phyloP scores from a whole-genome alignment of 2,113 vertebrate species.

The Oryzias woworae region DNA sequence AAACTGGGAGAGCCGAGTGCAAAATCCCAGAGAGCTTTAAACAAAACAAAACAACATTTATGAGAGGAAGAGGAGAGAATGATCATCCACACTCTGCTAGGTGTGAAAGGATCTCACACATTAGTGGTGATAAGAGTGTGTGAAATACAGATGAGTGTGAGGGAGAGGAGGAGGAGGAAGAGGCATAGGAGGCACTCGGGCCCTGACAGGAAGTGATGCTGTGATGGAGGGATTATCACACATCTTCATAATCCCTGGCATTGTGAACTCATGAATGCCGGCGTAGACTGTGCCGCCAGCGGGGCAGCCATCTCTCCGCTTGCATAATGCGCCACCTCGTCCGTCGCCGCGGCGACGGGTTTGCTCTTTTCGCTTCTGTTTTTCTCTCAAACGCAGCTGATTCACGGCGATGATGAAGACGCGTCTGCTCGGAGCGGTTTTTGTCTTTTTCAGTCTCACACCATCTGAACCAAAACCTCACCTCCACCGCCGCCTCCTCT shows the following conservation, averaged over 20 bases:
- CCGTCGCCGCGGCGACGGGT: not conserved
- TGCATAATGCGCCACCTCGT: conserved; percentile 30
- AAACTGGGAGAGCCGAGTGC: too few relatives aligned
- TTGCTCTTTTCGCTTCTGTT: conserved; percentile 14
- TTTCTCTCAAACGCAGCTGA: too few relatives aligned
- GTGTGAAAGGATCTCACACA: conserved; percentile 41
- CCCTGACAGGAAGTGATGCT: conserved; percentile 39
- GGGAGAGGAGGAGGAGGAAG: not conserved
- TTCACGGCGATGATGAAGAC: too few relatives aligned
- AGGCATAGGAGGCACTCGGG: conserved; percentile 30
- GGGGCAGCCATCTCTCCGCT: conserved; percentile 8
- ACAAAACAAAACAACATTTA: conserved; percentile 6
- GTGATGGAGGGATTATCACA: too few relatives aligned
- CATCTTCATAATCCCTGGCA: conserved; percentile 7
- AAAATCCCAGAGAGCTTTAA: conserved; percentile 2
- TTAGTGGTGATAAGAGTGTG: conserved; percentile 53
- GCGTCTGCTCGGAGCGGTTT: not conserved
- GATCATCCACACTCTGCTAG: conserved; percentile 1
- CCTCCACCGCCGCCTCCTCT: too few relatives aligned
- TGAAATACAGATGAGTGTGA: conserved; percentile 46
- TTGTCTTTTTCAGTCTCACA: not conserved
- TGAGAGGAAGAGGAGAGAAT: not conserved
- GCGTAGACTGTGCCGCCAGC: not conserved
- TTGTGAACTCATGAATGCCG: conserved; percentile 41
- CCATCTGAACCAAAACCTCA: too few relatives aligned